Percentiles rank a stretch among this genome's conserved stretches.
These are phyloP conservation scores for Poecilobothrus nobilitatus DNA, from an alignment of 2,888 invertebrate species.

Conservation along the genomic window DNA sequence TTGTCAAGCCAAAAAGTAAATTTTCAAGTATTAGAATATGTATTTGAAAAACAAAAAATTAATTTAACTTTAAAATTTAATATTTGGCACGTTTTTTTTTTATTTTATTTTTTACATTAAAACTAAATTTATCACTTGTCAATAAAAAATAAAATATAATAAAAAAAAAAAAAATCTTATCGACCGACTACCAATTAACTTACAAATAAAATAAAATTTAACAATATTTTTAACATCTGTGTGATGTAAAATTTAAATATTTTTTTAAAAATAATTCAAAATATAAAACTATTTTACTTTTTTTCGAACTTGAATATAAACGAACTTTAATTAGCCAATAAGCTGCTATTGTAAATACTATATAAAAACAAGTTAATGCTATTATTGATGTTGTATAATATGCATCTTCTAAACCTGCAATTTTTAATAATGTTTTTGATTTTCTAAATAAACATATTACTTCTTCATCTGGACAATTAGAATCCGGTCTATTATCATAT, in stretches of 20 bases:
- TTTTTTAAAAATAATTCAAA: slow-evolving; percentile 61
- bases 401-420: slow-evolving; percentile 65
- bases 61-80: no score
- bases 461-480: slow-evolving; percentile 64
- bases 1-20: no score
- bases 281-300: slow-evolving; percentile 59
- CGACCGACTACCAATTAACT: no score
- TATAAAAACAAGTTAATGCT: slow-evolving; percentile 61
- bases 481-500: slow-evolving; percentile 62
- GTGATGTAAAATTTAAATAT: slow-evolving; percentile 48
- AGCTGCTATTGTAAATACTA: slow-evolving; percentile 56
- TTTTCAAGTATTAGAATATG: no score
- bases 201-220: no score
- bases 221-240: slow-evolving; percentile 33
- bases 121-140: no score
- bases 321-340: slow-evolving; percentile 66
- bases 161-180: no score
- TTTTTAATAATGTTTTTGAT: slow-evolving; percentile 62
- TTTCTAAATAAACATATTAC: slow-evolving; percentile 68
- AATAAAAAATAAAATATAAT: no score
- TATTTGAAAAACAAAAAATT: no score
- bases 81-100: no score
- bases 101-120: no score
- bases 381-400: slow-evolving; percentile 59
- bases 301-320: slow-evolving; percentile 56